Evolutionary conservation across 2,797 vertebrate species (phyloP), one percentile per base, ranked within the genome.

Genomic region (Margarornis squamiger): DNA sequence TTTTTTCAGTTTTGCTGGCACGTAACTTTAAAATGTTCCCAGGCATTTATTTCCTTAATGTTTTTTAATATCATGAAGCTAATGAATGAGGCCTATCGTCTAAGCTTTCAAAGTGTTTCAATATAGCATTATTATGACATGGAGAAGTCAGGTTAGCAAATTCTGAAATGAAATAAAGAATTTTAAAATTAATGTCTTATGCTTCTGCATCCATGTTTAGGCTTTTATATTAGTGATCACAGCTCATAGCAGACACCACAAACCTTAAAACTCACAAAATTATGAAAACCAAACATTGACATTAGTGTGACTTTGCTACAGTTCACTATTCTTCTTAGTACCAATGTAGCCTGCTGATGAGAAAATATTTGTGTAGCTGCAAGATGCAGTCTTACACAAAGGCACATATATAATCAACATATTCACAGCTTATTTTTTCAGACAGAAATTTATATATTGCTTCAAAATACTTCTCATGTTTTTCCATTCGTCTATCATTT

Each of bases 41-140:
- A 12, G 45, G 29, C 9, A 10, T 85, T 46, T 68, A 20, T 27
- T 66, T 71, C 67, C 9, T 10, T 19, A 26, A 16, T 27, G 62
- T 86, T 77, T 17, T 45, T 10, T 70, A 70, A 43, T 66, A 78
- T 19, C 43, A 14, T 83, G 46, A 63, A 79, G 21, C 19, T 82
- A 71, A 45, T 30, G 27, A 75, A 67, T 34, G 51, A 86, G 43
- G 6, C 27, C 26, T 55, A 6, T n/a, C 78, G 36, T 32, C 51
- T 85, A 66, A 52, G 67, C 29, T 76, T 90, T 51, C 19, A 22
- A 45, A 76, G 20, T 41, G 5, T 79, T 91, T 76, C 13, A 52
- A 10, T 55, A 32, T 19, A 39, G 18, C 0, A 0, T 73, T 90
- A 22, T 48, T 92, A 41, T 0, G 0, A 70, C 22, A 9, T 21